Evolutionary conservation across 2,113 vertebrate species (phyloP), one percentile per base, ranked within the genome.

Genomic region (Pollachius pollachius): DNA sequence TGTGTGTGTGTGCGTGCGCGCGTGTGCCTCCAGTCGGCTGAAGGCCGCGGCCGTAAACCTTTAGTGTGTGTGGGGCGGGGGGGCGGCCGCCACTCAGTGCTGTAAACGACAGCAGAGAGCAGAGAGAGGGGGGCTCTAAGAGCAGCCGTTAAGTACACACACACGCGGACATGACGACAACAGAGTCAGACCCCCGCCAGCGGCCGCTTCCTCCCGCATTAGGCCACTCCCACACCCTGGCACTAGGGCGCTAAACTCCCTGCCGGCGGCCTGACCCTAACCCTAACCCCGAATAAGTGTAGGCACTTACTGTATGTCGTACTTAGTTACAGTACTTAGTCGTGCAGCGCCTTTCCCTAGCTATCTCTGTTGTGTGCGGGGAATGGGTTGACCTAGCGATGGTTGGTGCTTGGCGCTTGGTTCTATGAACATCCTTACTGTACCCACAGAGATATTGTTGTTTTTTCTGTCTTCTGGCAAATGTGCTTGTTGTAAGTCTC

Each of bases 1-100:
- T 58, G n/a, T 34, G 27, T 66, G 27, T 54, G 13, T 17, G 52
- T 69, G 25, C 30, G 18, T 48, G 16, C 54, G 48, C 62, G 58
- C 4, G 73, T 65, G 74, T 54, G 63, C 77, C 69, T 70, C 81
- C 68, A 77, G 17, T 27, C 8, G 16, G 54, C 74, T 71, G 75
- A 72, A 83, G 75, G 74, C 75, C 79, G 85, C 80, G 71, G 17
- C 81, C 77, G 81, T 89, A 84, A 89, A 86, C 74, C 86, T 91
- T 90, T 84, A 90, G 81, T 81, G 79, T 82, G 85, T 73, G 83
- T 81, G 80, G 72, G 80, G 81, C 71, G 80, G 76, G 76, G 71
- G 78, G 77, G 70, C 71, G 70, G 62, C 74, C 77, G 76, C 81
- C 83, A 78, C 72, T 81, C 73, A 37, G 58, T 70, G 71, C 75